Evolutionary conservation across 2,113 vertebrate genomes (phyloP).

Genomic region (Cyphomyrus discorhynchus): DNA sequence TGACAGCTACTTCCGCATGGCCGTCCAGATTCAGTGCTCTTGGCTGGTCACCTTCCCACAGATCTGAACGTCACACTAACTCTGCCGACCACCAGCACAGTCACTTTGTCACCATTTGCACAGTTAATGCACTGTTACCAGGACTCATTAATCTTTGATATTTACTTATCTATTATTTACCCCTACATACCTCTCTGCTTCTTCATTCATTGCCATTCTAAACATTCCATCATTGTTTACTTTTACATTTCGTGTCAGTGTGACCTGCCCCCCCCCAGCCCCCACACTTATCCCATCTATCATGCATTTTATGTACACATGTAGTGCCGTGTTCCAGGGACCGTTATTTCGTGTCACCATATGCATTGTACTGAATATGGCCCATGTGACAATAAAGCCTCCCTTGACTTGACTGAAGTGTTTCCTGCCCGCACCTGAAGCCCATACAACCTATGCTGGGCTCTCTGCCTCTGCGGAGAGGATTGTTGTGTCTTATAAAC

Average conservation of each 20-base stretch:
- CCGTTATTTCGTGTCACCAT: not conserved
- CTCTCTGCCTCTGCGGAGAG: not conserved
- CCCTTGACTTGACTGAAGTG: not conserved
- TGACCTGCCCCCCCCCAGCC: not conserved
- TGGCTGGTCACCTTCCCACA: not conserved
- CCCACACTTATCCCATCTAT: not conserved
- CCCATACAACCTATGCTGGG: not conserved
- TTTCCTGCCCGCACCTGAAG: not conserved
- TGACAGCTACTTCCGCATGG: not conserved
- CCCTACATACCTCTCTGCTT: not conserved
- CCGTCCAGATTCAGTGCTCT: not conserved
- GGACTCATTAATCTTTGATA: not conserved
- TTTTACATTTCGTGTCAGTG: not conserved
- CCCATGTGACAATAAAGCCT: not conserved
- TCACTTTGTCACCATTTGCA: not conserved
- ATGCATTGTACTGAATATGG: not conserved
- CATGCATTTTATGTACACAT: not conserved
- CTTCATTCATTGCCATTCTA: not conserved
- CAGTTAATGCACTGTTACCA: not conserved
- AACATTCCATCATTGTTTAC: not conserved
- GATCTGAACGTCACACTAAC: not conserved
- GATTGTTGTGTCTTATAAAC: not conserved
- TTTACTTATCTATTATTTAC: slow-evolving; percentile 5
- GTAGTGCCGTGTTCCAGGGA: not conserved
- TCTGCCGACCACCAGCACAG: not conserved